These are phyloP conservation scores for Marmota flaviventris DNA, from an alignment of 2,113 vertebrate species.

Conservation along the genomic window DNA sequence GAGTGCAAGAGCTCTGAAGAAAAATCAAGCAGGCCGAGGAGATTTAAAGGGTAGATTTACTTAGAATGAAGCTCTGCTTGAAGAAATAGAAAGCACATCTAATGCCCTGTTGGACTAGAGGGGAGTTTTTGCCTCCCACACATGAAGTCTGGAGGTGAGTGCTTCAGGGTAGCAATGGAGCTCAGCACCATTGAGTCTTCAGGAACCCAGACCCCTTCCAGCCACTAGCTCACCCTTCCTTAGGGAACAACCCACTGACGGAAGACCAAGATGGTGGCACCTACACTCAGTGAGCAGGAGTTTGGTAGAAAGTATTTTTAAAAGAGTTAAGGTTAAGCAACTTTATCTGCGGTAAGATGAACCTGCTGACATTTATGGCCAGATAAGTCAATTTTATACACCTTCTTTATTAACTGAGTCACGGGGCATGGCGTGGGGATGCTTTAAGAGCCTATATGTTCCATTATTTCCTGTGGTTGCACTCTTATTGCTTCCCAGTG, in stretches of 20 bases:
- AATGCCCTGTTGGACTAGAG: neutral
- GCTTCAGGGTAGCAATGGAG: accelerated
- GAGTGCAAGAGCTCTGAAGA: too few relatives aligned
- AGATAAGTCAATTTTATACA: neutral
- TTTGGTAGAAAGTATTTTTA: neutral
- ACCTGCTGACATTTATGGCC: neutral
- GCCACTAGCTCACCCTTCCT: too few relatives aligned
- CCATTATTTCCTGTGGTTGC: neutral
- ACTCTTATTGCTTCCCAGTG: neutral
- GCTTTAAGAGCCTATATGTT: neutral
- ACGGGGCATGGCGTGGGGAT: too few relatives aligned
- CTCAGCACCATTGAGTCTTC: neutral
- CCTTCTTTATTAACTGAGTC: neutral
- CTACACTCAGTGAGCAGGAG: neutral
- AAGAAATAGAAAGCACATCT: neutral
- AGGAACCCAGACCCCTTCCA: neutral
- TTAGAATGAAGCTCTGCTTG: neutral
- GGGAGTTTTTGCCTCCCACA: neutral
- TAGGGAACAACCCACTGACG: neutral
- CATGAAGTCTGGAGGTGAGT: neutral
- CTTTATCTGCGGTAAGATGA: neutral
- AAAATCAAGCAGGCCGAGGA: neutral
- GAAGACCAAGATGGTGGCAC: neutral
- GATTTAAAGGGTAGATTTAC: neutral
- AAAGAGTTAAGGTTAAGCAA: neutral